phyloP scores from a whole-genome alignment of 2,888 invertebrate genomes.

The Chirona hameri region DNA sequence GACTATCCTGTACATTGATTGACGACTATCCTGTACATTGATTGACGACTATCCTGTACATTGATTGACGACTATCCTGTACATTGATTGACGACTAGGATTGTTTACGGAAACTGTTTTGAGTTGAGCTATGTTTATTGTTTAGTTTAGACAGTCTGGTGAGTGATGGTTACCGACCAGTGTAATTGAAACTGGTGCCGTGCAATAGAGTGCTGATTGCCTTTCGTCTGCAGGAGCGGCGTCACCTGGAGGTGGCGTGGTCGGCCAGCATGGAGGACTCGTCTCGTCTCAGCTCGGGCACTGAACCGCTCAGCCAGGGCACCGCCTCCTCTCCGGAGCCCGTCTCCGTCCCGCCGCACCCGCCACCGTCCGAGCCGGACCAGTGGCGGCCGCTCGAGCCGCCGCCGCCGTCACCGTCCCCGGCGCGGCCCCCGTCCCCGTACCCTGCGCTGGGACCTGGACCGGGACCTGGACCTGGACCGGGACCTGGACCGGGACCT shows the following conservation, averaged over 20 bases:
- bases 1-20: no score
- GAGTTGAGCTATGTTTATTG: no score
- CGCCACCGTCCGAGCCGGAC: conserved; percentile 14
- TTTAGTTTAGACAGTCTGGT: no score
- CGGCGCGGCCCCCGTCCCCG: neutral
- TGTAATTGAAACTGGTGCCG: no score
- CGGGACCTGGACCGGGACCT: no score
- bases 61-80: no score
- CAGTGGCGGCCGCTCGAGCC: neutral
- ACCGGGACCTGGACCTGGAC: neutral
- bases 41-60: no score
- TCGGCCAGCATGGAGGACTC: neutral
- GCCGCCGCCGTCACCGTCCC: neutral
- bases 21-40: no score
- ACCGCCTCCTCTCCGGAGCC: conserved; percentile 31
- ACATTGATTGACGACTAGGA: no score
- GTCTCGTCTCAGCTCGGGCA: neutral
- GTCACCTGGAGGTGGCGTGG: conserved; percentile 1
- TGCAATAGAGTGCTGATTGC: no score
- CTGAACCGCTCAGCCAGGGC: conserved; percentile 28
- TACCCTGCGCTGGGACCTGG: neutral
- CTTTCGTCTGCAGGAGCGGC: conserved; percentile 34
- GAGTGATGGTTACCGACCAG: no score
- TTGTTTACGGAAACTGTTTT: no score
- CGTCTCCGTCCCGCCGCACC: conserved; percentile 29